Percentiles rank a stretch among this genome's conserved stretches.
Evolutionary conservation across 2,113 vertebrate species (phyloP).

Genomic region (Atherinomorus stipes): DNA sequence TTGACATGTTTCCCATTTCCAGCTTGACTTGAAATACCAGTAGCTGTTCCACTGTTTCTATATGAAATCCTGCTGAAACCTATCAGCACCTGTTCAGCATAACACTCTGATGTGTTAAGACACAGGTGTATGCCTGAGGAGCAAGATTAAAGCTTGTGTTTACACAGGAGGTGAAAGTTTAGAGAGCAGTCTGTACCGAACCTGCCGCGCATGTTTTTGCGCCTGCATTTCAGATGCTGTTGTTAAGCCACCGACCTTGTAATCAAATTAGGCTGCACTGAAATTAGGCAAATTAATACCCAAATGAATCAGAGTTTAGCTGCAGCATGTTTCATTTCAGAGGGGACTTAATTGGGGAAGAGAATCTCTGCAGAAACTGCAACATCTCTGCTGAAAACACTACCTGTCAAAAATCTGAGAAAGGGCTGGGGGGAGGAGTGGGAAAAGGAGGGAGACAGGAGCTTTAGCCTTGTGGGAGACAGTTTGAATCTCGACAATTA

Average conservation of each 20-base stretch:
- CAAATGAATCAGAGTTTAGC: slow-evolving; percentile 75
- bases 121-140: neutral
- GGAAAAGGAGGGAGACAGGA: slow-evolving; percentile 20
- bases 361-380: slow-evolving; percentile 47
- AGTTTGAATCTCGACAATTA: slow-evolving; percentile 68
- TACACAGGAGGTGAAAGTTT: neutral
- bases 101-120: neutral
- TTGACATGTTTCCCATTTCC: neutral
- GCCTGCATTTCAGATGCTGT: slow-evolving; percentile 30
- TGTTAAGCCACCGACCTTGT: slow-evolving; percentile 40
- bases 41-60: neutral
- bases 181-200: neutral
- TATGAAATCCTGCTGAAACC: neutral
- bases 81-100: neutral
- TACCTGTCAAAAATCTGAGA: slow-evolving; percentile 60
- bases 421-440: neutral
- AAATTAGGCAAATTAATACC: slow-evolving; percentile 69
- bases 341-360: slow-evolving; percentile 71
- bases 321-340: slow-evolving; percentile 68
- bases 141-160: neutral
- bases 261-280: slow-evolving; percentile 66
- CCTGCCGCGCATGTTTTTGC: neutral
- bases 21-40: neutral
- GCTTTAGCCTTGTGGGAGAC: slow-evolving; percentile 62
- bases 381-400: slow-evolving; percentile 54